Evolutionary conservation across 1,140 invertebrate genomes (phyloP).

Genomic region (Eciton burchellii): DNA sequence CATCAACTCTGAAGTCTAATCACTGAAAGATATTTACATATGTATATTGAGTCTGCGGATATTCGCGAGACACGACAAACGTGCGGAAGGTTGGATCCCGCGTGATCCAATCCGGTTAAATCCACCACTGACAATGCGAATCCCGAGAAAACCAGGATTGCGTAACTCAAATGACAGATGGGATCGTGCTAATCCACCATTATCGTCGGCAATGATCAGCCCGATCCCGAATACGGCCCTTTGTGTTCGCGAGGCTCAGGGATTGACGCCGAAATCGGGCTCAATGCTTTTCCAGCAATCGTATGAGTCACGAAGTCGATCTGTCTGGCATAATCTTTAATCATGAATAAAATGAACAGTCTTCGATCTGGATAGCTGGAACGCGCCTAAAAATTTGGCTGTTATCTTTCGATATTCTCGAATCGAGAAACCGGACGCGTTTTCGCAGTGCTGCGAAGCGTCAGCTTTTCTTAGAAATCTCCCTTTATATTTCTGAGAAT

Average conservation of each 20-base stretch:
- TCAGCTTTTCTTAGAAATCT: not conserved
- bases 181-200: constrained; percentile 79
- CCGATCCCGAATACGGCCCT: constrained; percentile 67
- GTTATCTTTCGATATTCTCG: not conserved
- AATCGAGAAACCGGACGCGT: not conserved
- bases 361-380: constrained; percentile 15
- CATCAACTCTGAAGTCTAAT: too few species aligned
- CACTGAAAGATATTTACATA: not conserved
- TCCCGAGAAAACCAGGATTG: constrained; percentile 44
- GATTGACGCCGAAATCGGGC: constrained; percentile 57
- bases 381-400: not conserved
- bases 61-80: too few species aligned
- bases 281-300: constrained; percentile 58
- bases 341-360: constrained; percentile 21
- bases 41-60: too few species aligned
- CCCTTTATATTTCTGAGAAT: not conserved
- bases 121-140: not conserved
- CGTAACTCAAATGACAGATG: constrained; percentile 78
- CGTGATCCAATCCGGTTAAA: constrained; percentile 33
- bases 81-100: not conserved
- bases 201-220: constrained; percentile 80
- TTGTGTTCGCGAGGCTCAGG: constrained; percentile 76
- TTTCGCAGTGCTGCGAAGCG: not conserved
- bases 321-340: constrained; percentile 16
- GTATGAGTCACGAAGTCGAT: constrained; percentile 67